phyloP scores from a whole-genome alignment of 2,888 invertebrate genomes.

The Tenthredo notha region DNA sequence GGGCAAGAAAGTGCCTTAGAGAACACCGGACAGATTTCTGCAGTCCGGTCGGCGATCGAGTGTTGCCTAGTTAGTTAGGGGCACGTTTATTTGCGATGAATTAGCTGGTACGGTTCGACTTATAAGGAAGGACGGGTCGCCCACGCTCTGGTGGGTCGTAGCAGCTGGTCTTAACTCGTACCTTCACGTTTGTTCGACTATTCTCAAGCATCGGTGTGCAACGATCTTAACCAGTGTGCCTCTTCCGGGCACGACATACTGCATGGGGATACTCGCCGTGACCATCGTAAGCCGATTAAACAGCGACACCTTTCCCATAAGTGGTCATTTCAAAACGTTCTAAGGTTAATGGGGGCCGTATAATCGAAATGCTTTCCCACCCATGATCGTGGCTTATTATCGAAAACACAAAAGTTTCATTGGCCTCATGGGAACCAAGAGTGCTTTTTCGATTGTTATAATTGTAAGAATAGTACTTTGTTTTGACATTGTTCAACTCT shows the following conservation, averaged over 20 bases:
- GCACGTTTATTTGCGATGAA: conserved; percentile 63
- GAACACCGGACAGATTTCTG: background rate
- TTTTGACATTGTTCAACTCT: background rate
- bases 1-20: background rate
- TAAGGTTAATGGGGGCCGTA: conserved; percentile 44
- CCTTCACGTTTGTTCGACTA: conserved; percentile 30
- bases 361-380: conserved; percentile 35
- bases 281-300: conserved; percentile 47
- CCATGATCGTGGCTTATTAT: conserved; percentile 13
- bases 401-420: background rate
- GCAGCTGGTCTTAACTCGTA: conserved; percentile 48
- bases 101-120: conserved; percentile 61
- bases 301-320: conserved; percentile 43
- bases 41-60: conserved; percentile 46
- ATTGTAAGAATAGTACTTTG: background rate
- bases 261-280: conserved; percentile 1
- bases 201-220: conserved; percentile 33
- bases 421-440: background rate
- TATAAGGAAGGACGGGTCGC: conserved; percentile 65
- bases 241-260: conserved; percentile 48
- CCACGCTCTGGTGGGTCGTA: conserved; percentile 60
- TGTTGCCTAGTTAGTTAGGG: conserved; percentile 63
- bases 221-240: conserved; percentile 28
- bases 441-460: background rate
- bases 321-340: conserved; percentile 39